A percentile compares a stretch with the other conserved stretches of the same genome.
These are phyloP conservation scores for Scolopax bukidnonensis DNA, from an alignment of 2,797 vertebrate species.

Conservation along the genomic window DNA sequence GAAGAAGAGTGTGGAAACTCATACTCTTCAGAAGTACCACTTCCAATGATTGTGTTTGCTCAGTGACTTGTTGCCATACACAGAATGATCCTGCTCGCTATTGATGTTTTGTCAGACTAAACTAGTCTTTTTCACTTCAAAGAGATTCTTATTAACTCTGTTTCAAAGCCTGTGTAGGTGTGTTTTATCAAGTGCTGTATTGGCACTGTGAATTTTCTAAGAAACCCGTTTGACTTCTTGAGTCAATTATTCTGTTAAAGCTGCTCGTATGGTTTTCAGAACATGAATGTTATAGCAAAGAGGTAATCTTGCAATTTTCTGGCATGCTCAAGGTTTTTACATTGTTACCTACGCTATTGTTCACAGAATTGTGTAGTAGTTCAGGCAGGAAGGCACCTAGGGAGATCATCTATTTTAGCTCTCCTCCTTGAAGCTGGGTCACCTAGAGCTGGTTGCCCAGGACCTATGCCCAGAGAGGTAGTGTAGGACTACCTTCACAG, in stretches of 20 bases:
- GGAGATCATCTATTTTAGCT: background rate
- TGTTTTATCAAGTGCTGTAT: background rate
- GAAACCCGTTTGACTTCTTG: background rate
- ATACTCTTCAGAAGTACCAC: background rate
- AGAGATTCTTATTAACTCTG: background rate
- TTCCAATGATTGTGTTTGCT: background rate
- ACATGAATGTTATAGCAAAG: background rate
- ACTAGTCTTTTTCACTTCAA: background rate
- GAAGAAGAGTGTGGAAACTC: background rate
- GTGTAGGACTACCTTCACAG: background rate
- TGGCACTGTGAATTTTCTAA: background rate
- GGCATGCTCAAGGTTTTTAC: background rate
- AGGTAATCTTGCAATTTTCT: background rate
- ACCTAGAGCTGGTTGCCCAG: background rate
- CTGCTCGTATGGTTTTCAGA: background rate
- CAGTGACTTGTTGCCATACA: rapidly evolving
- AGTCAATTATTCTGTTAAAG: constrained; percentile 5
- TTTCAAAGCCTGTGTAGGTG: background rate
- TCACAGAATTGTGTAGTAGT: background rate
- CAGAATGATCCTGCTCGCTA: background rate
- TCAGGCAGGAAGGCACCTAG: background rate
- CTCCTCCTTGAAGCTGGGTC: background rate
- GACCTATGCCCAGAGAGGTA: background rate
- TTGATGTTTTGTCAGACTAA: background rate
- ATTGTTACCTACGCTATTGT: background rate